These are phyloP conservation scores for Gasterosteus nipponicus DNA, from an alignment of 2,113 vertebrate species.

Conservation along the genomic window DNA sequence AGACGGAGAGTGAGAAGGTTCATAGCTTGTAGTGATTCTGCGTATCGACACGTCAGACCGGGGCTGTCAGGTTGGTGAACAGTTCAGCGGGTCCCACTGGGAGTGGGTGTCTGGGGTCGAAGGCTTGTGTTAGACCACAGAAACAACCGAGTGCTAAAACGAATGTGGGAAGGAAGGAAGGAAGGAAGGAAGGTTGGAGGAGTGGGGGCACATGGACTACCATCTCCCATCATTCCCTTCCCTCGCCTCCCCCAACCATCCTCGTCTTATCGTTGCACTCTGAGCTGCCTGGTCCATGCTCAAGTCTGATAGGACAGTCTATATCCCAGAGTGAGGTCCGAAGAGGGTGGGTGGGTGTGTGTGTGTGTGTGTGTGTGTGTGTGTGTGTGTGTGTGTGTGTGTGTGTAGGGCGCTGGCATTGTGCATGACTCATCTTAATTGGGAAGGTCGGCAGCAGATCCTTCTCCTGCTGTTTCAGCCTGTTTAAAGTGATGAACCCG, in stretches of 20 bases:
- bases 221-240: constrained; percentile 41
- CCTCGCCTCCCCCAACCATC: constrained; percentile 22
- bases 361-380: constrained; percentile 47
- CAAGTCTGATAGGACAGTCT: constrained; percentile 51
- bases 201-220: constrained; percentile 10
- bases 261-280: constrained; percentile 51
- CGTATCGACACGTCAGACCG: constrained; percentile 66
- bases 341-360: constrained; percentile 29
- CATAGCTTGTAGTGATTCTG: constrained; percentile 57
- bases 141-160: constrained; percentile 55
- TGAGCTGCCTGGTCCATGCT: constrained; percentile 41
- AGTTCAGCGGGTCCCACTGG: constrained; percentile 72
- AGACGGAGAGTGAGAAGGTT: constrained; percentile 39
- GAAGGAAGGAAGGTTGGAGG: not conserved
- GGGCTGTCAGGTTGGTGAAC: constrained; percentile 67
- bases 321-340: constrained; percentile 47
- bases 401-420: constrained; percentile 36
- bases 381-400: constrained; percentile 41
- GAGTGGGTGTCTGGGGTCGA: constrained; percentile 71
- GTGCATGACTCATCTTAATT: constrained; percentile 80
- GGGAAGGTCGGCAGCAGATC: constrained; percentile 67
- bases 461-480: constrained; percentile 75
- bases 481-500: constrained; percentile 78
- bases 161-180: constrained; percentile 44
- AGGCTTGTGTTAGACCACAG: constrained; percentile 58